Conservation (phyloP, 92 coral and sea anemone genomes). For the Porites rus region DNA sequence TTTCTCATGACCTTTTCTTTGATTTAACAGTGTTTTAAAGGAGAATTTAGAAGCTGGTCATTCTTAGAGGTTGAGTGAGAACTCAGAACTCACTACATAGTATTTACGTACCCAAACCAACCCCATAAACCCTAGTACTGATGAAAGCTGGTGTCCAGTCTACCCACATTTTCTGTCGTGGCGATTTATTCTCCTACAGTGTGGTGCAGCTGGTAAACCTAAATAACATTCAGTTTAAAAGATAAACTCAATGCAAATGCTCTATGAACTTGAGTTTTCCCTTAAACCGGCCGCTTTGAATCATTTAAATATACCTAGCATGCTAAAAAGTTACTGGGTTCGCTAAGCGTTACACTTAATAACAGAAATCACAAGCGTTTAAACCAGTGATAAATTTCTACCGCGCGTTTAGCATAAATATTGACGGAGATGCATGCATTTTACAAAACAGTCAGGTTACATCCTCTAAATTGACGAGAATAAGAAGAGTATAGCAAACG, state of each 20-base stretch:
- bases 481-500: background rate
- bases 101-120: too few species aligned
- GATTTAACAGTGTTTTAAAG: background rate
- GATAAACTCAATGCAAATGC: background rate
- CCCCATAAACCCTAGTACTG: too few species aligned
- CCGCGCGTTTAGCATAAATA: constrained; percentile 21
- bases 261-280: background rate
- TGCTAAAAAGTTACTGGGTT: background rate
- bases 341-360: background rate
- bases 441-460: background rate
- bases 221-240: background rate
- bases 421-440: constrained; percentile 4
- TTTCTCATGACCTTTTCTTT: too few species aligned
- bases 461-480: background rate
- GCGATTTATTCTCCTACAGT: background rate
- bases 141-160: too few species aligned
- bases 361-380: background rate
- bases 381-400: constrained; percentile 8
- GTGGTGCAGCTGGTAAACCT: background rate
- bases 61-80: too few species aligned
- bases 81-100: background rate
- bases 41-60: background rate
- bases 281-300: background rate
- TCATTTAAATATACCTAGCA: constrained; percentile 18
- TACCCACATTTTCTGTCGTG: background rate